Percentiles rank a stretch among this genome's conserved stretches.
These are phyloP conservation scores for Rhagonycha lutea DNA, from an alignment of 2,888 invertebrate species.

Conservation along the genomic window DNA sequence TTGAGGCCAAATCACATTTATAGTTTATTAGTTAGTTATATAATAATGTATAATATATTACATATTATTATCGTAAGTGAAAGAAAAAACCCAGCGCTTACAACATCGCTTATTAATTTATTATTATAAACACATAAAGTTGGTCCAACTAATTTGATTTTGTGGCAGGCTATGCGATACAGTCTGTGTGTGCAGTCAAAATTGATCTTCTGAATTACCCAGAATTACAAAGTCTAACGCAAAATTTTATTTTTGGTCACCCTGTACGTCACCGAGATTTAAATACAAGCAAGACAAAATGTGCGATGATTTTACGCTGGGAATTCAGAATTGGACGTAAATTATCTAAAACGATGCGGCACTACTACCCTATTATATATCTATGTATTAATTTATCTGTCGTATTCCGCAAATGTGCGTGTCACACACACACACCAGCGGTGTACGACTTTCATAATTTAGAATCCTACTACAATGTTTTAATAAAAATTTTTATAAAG, in stretches of 20 bases:
- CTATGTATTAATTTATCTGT: neutral
- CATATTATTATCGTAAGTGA: constrained; percentile 35
- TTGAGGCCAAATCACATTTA: constrained; percentile 52
- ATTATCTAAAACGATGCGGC: constrained; percentile 29
- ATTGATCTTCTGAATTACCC: constrained; percentile 45
- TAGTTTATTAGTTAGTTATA: constrained; percentile 15
- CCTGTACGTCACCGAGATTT: constrained; percentile 1
- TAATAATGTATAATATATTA: neutral
- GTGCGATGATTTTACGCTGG: constrained; percentile 17
- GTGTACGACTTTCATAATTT: neutral
- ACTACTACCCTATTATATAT: neutral
- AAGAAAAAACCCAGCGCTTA: constrained; percentile 27
- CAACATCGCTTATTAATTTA: constrained; percentile 43
- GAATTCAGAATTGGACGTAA: constrained; percentile 48
- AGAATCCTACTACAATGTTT: neutral
- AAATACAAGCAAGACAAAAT: neutral
- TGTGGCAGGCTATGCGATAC: constrained; percentile 48
- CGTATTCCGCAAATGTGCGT: neutral
- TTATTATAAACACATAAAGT: constrained; percentile 39
- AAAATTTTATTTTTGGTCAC: neutral
- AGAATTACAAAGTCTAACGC: constrained; percentile 14
- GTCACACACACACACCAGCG: neutral
- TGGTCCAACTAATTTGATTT: constrained; percentile 51
- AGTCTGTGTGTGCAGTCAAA: constrained; percentile 46
- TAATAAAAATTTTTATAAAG: neutral